A percentile compares a stretch with the other conserved stretches of the same genome.
phyloP scores from a whole-genome alignment of 2,797 vertebrate species.

The Clarias fuscus region DNA sequence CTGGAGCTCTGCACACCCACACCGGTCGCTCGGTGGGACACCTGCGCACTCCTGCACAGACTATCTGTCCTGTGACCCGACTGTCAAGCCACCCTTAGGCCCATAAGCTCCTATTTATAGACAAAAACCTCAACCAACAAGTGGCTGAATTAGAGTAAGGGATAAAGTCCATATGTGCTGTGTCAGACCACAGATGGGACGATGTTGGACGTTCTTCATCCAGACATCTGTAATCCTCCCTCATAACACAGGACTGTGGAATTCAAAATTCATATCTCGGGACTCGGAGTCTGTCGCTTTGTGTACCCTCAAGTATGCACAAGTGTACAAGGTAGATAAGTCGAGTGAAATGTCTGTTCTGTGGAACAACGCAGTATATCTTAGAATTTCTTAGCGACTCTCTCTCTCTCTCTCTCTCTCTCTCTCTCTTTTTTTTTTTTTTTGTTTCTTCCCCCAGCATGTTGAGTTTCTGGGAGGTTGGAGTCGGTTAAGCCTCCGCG shows the following conservation, averaged over 20 bases:
- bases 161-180: slow-evolving; percentile 61
- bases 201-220: slow-evolving; percentile 56
- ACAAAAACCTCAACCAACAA: slow-evolving; percentile 59
- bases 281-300: background rate
- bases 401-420: background rate
- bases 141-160: background rate
- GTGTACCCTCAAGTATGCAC: slow-evolving; percentile 8
- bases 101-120: slow-evolving; percentile 50
- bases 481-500: slow-evolving; percentile 19
- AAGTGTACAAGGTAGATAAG: slow-evolving; percentile 20
- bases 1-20: slow-evolving; percentile 59
- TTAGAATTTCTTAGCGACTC: slow-evolving; percentile 24
- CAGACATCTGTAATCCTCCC: slow-evolving; percentile 73
- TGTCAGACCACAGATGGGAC: slow-evolving; percentile 36
- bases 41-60: slow-evolving; percentile 77
- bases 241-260: slow-evolving; percentile 69
- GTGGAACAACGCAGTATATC: slow-evolving; percentile 8
- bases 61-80: slow-evolving; percentile 52
- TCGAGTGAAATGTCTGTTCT: slow-evolving; percentile 15
- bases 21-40: slow-evolving; percentile 74
- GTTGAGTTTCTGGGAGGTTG: slow-evolving; percentile 38
- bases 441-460: background rate
- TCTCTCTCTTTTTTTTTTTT: background rate
- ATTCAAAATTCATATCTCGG: slow-evolving; percentile 31
- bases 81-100: slow-evolving; percentile 22